Base-by-base conservation (phyloP, 2,888 invertebrate species). In the Hirudinaria manillensis region DNA sequence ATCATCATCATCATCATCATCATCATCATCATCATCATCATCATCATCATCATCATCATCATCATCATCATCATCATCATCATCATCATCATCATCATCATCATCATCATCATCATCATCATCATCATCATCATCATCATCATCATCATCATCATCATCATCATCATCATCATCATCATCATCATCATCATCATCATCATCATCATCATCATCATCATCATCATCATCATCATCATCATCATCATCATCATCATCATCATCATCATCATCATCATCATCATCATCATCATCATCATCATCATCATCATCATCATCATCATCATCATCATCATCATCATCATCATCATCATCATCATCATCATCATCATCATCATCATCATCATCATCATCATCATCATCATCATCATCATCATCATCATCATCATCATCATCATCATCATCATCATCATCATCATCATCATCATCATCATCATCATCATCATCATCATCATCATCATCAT, bases 251-350 rank as follows among this genome's bases (percentile, higher is more conserved):
- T 29, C 55, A 72, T 32, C 34, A 56, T 32, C 72, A 56, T 61
- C 61, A 56, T 72, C 61, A 27, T 27, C 72, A 56, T 72, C 61
- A 34, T 56, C 61, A 61, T 56, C 55, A 34, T 72, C 34, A 16
- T 27, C 55, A 56, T 55, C 61, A 56, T 72, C 72, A 72, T 72
- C 55, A 72, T 72, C 72, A 72, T 72, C 72, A 72, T 72, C 56
- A 56, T 72, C 56, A 72, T 72, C 72, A 56, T 72, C 72, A 72
- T 72, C 72, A 72, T 72, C 72, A 55, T 72, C 72, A 72, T 72
- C 72, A 72, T 55, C 72, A 72, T 72, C 72, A 72, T 61, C 73
- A 7, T 73, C 73, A 73, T 65, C 73, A 65, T 61, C 72, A 29
- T 72, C 72, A 61, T 56, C 72, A 61, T 29, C 72, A 51, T 29